Base-by-base conservation (phyloP, 2,797 vertebrate genomes). In the Molossus alvarezi region DNA sequence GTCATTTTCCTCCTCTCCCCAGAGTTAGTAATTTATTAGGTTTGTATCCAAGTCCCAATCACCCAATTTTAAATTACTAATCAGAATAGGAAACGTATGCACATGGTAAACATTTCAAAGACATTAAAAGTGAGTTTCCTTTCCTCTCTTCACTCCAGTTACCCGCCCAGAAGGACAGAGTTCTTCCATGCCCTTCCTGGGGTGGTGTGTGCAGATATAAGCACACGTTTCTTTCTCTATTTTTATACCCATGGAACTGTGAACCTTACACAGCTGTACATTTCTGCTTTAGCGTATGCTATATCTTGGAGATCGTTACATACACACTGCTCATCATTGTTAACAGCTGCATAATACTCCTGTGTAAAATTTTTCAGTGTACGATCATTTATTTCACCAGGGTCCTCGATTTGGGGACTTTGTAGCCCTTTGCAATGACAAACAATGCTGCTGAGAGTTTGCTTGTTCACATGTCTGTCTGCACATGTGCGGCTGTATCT, bases 51-150 rank as follows among this genome's bases (percentile, higher is more conserved):
- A 58, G 71, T 0, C 57, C 41, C 53, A 72, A 27, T 8, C 51
- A 79, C 17, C 57, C 57, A 14, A 60, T 45, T 96, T 87, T 60
- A n/a, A 64, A 51, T 77, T 75, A 72, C 62, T 86, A 29, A 67
- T 12, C 37, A 1, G 25, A 65, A 51, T 57, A 88, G 45, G 45
- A 62, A 67, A 72, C 53, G 27, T 12, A 53, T 4, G 17, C 60
- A 48, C 45, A 41, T n/a, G 9, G 25, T 55, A 57, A 60, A 88
- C n/a, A 41, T 29, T n/a, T 58, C 37, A 75, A 69, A 84, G 80
- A 23, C 12, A 29, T 67, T 65, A 23, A 88, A 81, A 91, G 64
- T 12, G 20, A 71, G 37, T 53, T 29, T 82, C 51, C 53, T 53
- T 87, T 65, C 81, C 72, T 90, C 37, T 23, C 72, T 25, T 48